phyloP scores from a whole-genome alignment of 2,888 invertebrate genomes.

The Hylaea fasciaria region DNA sequence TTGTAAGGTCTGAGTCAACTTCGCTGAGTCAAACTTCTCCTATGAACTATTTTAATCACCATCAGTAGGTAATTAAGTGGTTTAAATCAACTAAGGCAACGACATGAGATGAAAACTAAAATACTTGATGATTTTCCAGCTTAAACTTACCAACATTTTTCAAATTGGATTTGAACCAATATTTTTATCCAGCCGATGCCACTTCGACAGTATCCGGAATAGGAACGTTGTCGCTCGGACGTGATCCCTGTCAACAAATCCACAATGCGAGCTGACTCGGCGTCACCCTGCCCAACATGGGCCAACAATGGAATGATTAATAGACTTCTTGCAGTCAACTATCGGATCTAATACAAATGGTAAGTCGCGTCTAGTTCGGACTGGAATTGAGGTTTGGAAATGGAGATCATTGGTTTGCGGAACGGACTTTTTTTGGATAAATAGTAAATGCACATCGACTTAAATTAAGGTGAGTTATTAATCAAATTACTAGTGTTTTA shows the following conservation, averaged over 20 bases:
- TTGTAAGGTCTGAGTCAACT: no score
- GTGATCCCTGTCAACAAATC: constrained; percentile 82
- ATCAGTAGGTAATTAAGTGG: no score
- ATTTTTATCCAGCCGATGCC: background rate
- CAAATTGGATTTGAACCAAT: constrained; percentile 3
- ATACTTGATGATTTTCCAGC: no score
- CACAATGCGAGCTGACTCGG: constrained; percentile 78
- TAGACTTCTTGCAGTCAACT: constrained; percentile 72
- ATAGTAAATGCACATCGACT: no score
- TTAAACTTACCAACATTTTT: no score
- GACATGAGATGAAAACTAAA: no score
- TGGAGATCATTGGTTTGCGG: background rate
- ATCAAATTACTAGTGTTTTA: no score
- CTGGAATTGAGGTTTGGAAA: background rate
- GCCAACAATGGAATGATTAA: constrained; percentile 81
- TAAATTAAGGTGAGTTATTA: no score
- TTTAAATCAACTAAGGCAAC: no score
- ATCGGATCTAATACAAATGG: constrained; percentile 46
- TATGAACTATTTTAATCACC: no score
- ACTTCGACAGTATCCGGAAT: constrained; percentile 53
- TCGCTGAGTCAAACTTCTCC: no score
- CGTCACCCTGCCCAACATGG: constrained; percentile 62
- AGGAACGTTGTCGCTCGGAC: constrained; percentile 63
- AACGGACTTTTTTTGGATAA: no score
- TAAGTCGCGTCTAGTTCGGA: constrained; percentile 4